Evolutionary conservation across 2,888 invertebrate species (phyloP).

Genomic region (Yponomeuta plumbellus): DNA sequence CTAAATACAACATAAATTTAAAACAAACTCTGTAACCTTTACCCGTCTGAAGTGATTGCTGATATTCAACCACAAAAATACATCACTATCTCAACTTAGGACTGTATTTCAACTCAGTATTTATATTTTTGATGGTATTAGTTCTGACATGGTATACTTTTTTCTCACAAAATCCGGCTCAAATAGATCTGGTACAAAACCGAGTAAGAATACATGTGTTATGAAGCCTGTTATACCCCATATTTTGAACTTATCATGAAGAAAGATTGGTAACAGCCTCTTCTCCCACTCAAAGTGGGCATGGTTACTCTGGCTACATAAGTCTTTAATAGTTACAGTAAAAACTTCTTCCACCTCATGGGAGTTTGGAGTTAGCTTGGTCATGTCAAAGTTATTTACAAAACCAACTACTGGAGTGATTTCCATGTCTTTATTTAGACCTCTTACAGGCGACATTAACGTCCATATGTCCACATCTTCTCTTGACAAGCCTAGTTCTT

Average conservation of each 20-base stretch:
- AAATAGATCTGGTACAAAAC: slow-evolving; percentile 50
- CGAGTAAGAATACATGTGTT: slow-evolving; percentile 79
- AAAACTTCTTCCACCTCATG: slow-evolving; percentile 89
- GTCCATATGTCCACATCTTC: slow-evolving; percentile 83
- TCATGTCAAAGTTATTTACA: slow-evolving; percentile 65
- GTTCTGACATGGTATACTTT: slow-evolving; percentile 41
- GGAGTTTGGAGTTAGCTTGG: slow-evolving; percentile 75
- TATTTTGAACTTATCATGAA: slow-evolving; percentile 75
- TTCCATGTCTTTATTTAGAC: slow-evolving; percentile 60
- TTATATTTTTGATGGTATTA: slow-evolving; percentile 48
- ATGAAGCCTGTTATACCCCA: slow-evolving; percentile 89
- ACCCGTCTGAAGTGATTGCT: too few relatives aligned
- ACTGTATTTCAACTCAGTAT: background rate
- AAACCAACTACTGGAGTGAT: slow-evolving; percentile 85
- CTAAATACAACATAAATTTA: too few relatives aligned
- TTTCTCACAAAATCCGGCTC: slow-evolving; percentile 45
- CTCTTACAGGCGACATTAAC: slow-evolving; percentile 44
- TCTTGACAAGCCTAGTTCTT: slow-evolving; percentile 86
- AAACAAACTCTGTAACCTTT: too few relatives aligned
- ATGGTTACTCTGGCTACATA: slow-evolving; percentile 78
- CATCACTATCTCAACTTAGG: background rate
- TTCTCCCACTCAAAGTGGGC: slow-evolving; percentile 79
- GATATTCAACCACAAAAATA: too few relatives aligned
- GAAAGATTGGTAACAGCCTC: slow-evolving; percentile 69
- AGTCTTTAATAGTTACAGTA: slow-evolving; percentile 78